Conservation (phyloP, 2,797 vertebrate species). For the Dendrocincla fuliginosa region DNA sequence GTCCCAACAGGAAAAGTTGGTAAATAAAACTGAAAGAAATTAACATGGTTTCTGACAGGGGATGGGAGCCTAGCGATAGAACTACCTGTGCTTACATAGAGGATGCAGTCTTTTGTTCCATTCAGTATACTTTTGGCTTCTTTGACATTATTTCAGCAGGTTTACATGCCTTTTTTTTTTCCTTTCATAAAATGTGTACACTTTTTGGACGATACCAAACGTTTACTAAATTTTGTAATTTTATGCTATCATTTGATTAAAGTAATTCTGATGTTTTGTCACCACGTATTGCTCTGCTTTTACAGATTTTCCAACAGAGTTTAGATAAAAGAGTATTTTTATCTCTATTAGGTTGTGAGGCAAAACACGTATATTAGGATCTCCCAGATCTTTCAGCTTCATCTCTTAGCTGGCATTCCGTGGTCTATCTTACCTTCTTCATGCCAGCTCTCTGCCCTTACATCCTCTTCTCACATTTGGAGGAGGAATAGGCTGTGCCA, state of each 20-base stretch:
- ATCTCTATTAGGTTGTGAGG: background rate
- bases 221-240: background rate
- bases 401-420: background rate
- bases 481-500: background rate
- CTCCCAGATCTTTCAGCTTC: background rate
- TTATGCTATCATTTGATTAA: background rate
- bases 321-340: background rate
- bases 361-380: background rate
- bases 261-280: background rate
- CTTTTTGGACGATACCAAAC: background rate
- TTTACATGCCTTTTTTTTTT: background rate
- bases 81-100: background rate
- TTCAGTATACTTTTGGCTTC: background rate
- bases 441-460: background rate
- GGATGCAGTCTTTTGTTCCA: background rate
- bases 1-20: background rate
- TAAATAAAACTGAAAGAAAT: background rate
- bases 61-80: background rate
- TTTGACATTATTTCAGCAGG: background rate
- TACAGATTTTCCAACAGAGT: background rate
- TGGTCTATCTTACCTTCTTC: background rate
- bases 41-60: rapidly evolving
- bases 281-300: background rate
- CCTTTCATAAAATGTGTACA: background rate
- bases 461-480: background rate